phyloP scores from a whole-genome alignment of 2,888 invertebrate genomes.

The Dusona sp. region DNA sequence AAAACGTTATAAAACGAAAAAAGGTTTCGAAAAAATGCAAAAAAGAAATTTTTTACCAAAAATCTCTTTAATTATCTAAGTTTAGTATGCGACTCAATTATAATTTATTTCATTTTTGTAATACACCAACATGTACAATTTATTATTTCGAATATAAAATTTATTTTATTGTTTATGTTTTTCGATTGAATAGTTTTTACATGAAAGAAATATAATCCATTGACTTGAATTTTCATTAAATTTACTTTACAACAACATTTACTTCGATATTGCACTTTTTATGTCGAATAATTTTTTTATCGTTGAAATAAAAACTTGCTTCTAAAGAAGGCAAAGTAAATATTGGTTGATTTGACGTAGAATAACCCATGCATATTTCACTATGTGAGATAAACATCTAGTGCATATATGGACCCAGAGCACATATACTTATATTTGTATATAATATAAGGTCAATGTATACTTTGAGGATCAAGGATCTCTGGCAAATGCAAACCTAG shows the following conservation, averaged over 20 bases:
- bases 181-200: background rate
- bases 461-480: conserved; percentile 51
- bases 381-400: conserved; percentile 15
- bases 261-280: too few species aligned
- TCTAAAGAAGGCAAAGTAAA: background rate
- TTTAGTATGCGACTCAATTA: background rate
- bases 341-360: background rate
- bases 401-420: background rate
- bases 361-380: conserved; percentile 20
- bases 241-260: too few species aligned
- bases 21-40: too few species aligned
- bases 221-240: too few species aligned
- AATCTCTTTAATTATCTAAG: background rate
- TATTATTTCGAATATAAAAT: background rate
- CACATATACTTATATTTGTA: background rate
- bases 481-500: conserved; percentile 49
- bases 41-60: too few species aligned
- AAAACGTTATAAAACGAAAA: too few species aligned
- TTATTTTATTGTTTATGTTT: background rate
- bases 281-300: too few species aligned
- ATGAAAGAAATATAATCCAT: background rate
- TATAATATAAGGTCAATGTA: conserved; percentile 2
- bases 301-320: background rate
- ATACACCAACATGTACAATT: too few species aligned
- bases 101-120: too few species aligned